phyloP scores from a whole-genome alignment of 2,888 invertebrate species.

The Rhagonycha fulva region DNA sequence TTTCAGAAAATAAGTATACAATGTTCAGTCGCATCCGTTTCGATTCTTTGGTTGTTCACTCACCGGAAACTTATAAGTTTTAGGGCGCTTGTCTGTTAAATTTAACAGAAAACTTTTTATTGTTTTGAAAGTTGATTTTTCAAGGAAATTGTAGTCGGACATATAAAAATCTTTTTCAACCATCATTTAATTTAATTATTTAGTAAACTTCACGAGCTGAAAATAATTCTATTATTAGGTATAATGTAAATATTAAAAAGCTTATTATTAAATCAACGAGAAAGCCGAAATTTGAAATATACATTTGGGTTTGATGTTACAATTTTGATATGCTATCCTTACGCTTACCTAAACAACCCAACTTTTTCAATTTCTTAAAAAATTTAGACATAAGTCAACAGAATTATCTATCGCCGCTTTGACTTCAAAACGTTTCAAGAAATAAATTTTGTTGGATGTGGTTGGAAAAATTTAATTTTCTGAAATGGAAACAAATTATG shows the following conservation, averaged over 20 bases:
- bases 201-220: neutral
- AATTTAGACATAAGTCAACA: neutral
- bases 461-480: neutral
- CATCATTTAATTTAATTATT: neutral
- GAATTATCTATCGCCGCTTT: neutral
- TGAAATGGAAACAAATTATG: neutral
- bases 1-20: neutral
- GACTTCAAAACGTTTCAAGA: neutral
- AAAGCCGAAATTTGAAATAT: neutral
- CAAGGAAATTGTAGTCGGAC: neutral
- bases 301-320: neutral
- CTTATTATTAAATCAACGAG: neutral
- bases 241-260: no score
- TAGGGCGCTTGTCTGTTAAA: conserved; percentile 1
- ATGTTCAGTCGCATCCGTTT: neutral
- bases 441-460: neutral
- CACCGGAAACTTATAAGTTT: conserved; percentile 3
- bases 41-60: conserved; percentile 5
- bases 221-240: neutral
- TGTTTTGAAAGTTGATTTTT: neutral
- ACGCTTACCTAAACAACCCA: neutral
- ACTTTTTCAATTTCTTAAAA: conserved; percentile 1
- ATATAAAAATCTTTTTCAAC: neutral
- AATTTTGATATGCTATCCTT: neutral
- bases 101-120: neutral